These are phyloP conservation scores for Gavia stellata DNA, from an alignment of 2,113 vertebrate genomes.

Conservation along the genomic window DNA sequence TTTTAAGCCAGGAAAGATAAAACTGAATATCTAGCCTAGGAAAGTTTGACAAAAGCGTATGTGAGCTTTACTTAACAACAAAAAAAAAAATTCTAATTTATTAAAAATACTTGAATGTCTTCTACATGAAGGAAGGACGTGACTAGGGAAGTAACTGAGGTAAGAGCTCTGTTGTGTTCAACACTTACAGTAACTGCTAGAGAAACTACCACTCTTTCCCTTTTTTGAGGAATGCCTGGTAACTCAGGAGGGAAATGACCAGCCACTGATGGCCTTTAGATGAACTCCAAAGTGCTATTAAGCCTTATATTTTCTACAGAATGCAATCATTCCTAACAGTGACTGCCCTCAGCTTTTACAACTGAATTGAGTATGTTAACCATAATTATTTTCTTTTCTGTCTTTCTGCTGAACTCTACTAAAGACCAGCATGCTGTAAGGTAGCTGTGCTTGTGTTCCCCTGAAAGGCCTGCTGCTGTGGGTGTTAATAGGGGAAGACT, in stretches of 20 bases:
- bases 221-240: neutral
- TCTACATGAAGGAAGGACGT: neutral
- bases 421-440: neutral
- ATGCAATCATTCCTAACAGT: neutral
- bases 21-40: neutral
- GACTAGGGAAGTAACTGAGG: neutral
- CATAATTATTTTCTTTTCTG: neutral
- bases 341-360: neutral
- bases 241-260: neutral
- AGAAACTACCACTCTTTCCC: neutral
- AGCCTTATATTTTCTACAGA: neutral
- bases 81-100: neutral
- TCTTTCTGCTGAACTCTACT: neutral
- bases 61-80: neutral
- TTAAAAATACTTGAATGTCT: neutral
- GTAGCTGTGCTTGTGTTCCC: too few species aligned
- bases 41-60: neutral
- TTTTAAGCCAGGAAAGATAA: neutral
- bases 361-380: neutral
- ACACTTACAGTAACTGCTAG: neutral
- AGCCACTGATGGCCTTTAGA: neutral
- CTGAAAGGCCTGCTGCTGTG: neutral
- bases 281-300: neutral
- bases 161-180: neutral
- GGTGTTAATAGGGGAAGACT: neutral